Evolutionary conservation across 2,888 invertebrate species (phyloP), one percentile per base, ranked within the genome.

Genomic region (Maniola hyperantus): DNA sequence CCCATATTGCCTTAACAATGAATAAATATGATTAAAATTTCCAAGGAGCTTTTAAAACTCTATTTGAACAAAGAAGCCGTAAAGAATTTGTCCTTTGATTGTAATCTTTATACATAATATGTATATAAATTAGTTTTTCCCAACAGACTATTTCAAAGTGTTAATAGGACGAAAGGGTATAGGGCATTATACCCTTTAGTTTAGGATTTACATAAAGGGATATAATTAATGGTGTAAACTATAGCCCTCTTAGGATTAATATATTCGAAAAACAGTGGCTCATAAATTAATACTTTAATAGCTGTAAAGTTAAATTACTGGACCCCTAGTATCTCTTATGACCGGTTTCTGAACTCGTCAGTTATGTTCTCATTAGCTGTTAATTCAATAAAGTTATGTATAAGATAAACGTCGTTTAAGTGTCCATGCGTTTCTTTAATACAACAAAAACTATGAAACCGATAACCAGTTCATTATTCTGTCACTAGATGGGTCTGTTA

Each of bases 261-360:
- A 55, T 55, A 50, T 65, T 65, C 57, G 53, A 57, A 63, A 69
- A 69, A 66, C 57, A 57, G 42, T 53, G 53, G 36, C 26, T 57
- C 57, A 66, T 61, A 64, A 67, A 67, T 64, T 67, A 57, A 54
- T 64, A 64, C 64, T 64, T 55, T 61, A 61, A 59, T 5, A 48
- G 36, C 10, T 34, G 10, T 11, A 57, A 50, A 55, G 50, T 60
- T n/a, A 68, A 67, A 61, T 61, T 7, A 54, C 34, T 36, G 54
- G 36, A 15, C 34, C 36, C 34, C 1, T 11, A 51, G 18, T 15
- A 13, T 7, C 39, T 39, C 39, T 39, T n/a, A n/a, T n/a, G n/a
- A n/a, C n/a, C n/a, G n/a, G n/a, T n/a, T n/a, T n/a, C n/a, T n/a
- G n/a, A n/a, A n/a, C n/a, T n/a, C n/a, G n/a, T n/a, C n/a, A n/a